These are phyloP conservation scores for Abramis brama DNA, from an alignment of 2,113 vertebrate genomes.

Conservation along the genomic window DNA sequence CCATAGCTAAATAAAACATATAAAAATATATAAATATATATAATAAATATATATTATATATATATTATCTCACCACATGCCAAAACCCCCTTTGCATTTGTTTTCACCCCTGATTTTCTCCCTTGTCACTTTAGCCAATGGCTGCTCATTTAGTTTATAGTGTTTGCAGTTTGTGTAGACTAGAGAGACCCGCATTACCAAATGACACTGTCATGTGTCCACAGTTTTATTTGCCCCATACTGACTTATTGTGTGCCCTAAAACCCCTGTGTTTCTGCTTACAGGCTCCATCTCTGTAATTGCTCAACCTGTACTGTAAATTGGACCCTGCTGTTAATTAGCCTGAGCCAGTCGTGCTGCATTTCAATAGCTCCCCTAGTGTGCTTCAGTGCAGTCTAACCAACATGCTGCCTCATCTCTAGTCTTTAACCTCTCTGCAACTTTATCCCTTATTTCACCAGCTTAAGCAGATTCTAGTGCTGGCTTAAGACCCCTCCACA, in stretches of 20 bases:
- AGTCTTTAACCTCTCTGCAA: slow-evolving; percentile 62
- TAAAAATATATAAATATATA: no score
- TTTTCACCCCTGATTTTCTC: background rate
- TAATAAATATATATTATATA: no score
- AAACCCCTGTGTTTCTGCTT: slow-evolving; percentile 62
- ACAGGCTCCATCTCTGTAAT: slow-evolving; percentile 70
- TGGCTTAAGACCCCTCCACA: slow-evolving; percentile 36
- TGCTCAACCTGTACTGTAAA: slow-evolving; percentile 72
- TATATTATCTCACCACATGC: no score
- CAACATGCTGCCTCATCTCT: slow-evolving; percentile 41
- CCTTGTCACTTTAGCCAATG: background rate
- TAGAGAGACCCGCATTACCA: slow-evolving; percentile 9
- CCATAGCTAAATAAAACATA: no score
- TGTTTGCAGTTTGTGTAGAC: background rate
- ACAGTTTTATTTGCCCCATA: slow-evolving; percentile 47
- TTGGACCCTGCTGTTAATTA: slow-evolving; percentile 71
- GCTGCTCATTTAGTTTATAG: slow-evolving; percentile 15
- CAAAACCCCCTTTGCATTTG: background rate
- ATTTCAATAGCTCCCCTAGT: slow-evolving; percentile 62
- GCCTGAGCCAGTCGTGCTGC: slow-evolving; percentile 49
- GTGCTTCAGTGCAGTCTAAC: slow-evolving; percentile 52
- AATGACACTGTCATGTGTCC: slow-evolving; percentile 14
- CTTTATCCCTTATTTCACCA: slow-evolving; percentile 47
- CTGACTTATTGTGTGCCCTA: slow-evolving; percentile 56
- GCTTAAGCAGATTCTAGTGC: slow-evolving; percentile 49